Evolutionary conservation across 1,140 invertebrate species (phyloP), one percentile per base, ranked within the genome.

Genomic region (Drosophila leontia): DNA sequence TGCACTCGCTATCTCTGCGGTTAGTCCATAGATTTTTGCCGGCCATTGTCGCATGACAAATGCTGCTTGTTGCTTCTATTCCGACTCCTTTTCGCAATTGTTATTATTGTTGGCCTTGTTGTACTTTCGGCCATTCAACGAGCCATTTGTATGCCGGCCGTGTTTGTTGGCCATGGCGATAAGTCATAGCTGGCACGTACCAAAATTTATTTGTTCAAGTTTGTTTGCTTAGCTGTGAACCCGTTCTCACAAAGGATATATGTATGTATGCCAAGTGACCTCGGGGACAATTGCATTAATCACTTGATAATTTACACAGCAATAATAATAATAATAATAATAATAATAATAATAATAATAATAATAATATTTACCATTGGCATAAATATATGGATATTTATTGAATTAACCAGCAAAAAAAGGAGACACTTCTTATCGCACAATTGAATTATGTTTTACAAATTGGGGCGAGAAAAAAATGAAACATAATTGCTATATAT

Each of bases 141-240:
- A 44, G n/a, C 55, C 82, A 85, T 85, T 85, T 85, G 69, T 85
- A 85, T 85, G 65, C 82, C 32, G 51, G 26, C 60, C 47, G 44
- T 42, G 68, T 39, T 58, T 57, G 50, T 44, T 50, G 42, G 50
- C 60, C 37, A 65, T 47, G 76, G 50, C 78, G 39, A 88, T 88
- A 88, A 88, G 65, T 88, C 86, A 84, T 88, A 78, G 77, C 61
- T 34, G 58, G 77, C 84, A 88, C 84, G 80, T 88, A 69, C 60
- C 51, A 72, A 64, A 90, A 88, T 90, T 78, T 84, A 84, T 90
- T 78, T 88, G 76, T 76, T 78, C 59, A 82, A 86, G 70, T 88
- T 83, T 50, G 61, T 82, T 69, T 75, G 55, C 63, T 69, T 56
- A 64, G 76, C 64, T 56, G 67, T 7, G 48, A 55, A 34, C 55